Conservation (phyloP, 2,113 vertebrate genomes). For the Sinosuthora webbiana region DNA sequence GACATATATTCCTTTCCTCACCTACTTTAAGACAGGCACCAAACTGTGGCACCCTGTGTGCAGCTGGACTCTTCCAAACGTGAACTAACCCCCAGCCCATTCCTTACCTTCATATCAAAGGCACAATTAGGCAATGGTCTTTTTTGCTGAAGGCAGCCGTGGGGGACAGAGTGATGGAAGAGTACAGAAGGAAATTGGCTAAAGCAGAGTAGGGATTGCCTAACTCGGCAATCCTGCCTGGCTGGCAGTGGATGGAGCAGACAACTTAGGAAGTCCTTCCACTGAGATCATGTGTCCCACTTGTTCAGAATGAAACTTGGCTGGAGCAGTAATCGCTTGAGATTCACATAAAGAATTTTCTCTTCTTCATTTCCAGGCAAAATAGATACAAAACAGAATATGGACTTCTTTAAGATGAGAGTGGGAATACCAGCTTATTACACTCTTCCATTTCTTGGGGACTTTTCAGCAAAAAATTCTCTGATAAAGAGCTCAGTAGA, state of each 20-base stretch:
- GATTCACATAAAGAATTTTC: background rate
- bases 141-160: background rate
- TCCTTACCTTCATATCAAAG: background rate
- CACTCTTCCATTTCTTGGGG: background rate
- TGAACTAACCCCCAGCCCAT: background rate
- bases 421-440: background rate
- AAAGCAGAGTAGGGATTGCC: background rate
- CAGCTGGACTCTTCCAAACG: background rate
- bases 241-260: background rate
- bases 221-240: background rate
- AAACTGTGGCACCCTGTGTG: background rate
- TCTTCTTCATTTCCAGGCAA: conserved; percentile 49
- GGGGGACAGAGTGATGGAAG: background rate
- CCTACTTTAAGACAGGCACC: background rate
- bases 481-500: background rate
- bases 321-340: background rate
- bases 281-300: background rate
- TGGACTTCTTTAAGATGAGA: background rate
- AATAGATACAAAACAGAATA: background rate
- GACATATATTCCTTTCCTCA: background rate
- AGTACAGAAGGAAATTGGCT: background rate
- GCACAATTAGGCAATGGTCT: background rate
- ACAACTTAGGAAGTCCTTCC: conserved; percentile 8
- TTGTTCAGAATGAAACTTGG: conserved; percentile 36
- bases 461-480: background rate